Base-by-base conservation (phyloP, 2,888 invertebrate species). In the Coenonympha arcania region DNA sequence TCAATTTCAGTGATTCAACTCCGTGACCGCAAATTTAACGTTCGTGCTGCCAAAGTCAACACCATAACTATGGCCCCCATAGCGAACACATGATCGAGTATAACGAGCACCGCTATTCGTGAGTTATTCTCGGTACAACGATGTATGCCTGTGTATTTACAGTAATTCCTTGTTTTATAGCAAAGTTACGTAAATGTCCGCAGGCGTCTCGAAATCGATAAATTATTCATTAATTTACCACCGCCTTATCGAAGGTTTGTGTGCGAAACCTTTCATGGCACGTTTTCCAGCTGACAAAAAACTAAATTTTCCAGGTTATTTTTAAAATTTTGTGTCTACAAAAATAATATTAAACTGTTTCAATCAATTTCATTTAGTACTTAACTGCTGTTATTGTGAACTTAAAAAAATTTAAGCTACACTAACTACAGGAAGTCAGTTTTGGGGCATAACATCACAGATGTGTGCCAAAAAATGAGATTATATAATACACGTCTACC, bases 401-500 rank as follows among this genome's bases (percentile, higher is more conserved):
- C 4, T 9, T 39, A 9, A 3, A 8, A 15, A 13, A 4, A 24
- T 39, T 20, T 5, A 24, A 15, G 4, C 6, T 11, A 28, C 3
- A 11, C 3, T 18, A n/a, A n/a, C n/a, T n/a, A n/a, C n/a, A n/a
- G n/a, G 0, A 3, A 41, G 31, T 0, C 2, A 19, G 6, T 41
- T 41, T 30, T 24, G 8, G 16, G 11, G 13, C 8, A 2, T 9
- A 6, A 24, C 8, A 24, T 13, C 11, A 5, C 8, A 43, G 3
- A 22, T 8, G 33, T 11, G 18, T 22, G 15, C 4, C 22, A 26
- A 44, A 44, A n/a, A 44, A 33, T 34, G 24, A 16, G 58, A 68
- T 82, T 81, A 79, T 74, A 75, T 80, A 81, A 81, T 31, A 22
- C 68, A 43, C n/a, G n/a, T n/a, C n/a, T n/a, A n/a, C n/a, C 61